Evolutionary conservation across 2,888 invertebrate genomes (phyloP).

Genomic region (Eutolmus rufibarbis): DNA sequence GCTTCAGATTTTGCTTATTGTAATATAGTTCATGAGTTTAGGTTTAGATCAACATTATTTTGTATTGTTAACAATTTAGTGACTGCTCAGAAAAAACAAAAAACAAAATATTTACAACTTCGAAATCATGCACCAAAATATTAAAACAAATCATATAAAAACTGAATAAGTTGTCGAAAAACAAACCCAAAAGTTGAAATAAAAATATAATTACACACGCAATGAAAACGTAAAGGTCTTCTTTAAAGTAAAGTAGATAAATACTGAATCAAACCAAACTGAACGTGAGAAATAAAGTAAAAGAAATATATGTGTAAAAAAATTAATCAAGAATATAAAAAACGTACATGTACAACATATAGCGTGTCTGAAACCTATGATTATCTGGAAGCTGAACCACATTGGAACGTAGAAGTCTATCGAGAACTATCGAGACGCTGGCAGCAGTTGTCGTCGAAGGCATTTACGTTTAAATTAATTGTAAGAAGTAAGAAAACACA

Average conservation of each 20-base stretch:
- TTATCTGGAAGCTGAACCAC: neutral
- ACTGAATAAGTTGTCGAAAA: constrained; percentile 25
- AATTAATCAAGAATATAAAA: constrained; percentile 24
- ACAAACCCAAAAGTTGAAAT: constrained; percentile 24
- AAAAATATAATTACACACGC: neutral
- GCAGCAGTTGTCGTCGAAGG: constrained; percentile 22
- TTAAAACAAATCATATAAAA: neutral
- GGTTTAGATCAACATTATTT: neutral
- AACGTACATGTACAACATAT: constrained; percentile 24
- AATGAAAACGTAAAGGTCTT: neutral
- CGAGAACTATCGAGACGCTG: constrained; percentile 1
- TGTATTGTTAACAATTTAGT: neutral
- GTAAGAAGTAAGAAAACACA: constrained; percentile 15
- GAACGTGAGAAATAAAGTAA: constrained; percentile 27
- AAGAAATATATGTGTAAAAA: neutral
- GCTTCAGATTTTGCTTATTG: neutral
- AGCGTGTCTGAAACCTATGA: neutral
- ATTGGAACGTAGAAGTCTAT: neutral
- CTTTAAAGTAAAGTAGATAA: neutral
- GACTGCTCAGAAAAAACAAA: neutral
- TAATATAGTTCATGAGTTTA: neutral
- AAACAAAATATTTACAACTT: neutral
- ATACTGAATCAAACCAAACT: constrained; percentile 31
- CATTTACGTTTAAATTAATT: constrained; percentile 1
- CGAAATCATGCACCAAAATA: neutral